These are phyloP conservation scores for Drosophila littoralis DNA, from an alignment of 1,140 invertebrate genomes.

Conservation along the genomic window DNA sequence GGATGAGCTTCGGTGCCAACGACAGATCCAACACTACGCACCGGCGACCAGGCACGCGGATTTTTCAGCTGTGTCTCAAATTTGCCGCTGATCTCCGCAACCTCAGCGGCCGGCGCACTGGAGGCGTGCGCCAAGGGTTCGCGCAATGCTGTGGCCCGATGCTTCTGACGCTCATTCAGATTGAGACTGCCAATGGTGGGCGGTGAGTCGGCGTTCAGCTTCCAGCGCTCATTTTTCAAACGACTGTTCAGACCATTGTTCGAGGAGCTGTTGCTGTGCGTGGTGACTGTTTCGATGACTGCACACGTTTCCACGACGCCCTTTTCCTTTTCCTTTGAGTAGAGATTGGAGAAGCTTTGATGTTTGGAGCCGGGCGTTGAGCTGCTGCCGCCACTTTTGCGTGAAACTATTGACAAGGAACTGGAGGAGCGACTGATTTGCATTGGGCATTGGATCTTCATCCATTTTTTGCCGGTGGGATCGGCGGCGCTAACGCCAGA, in stretches of 20 bases:
- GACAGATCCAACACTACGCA: constrained; percentile 92
- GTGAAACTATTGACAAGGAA: constrained; percentile 85
- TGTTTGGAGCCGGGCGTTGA: constrained; percentile 83
- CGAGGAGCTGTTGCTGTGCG: constrained; percentile 85
- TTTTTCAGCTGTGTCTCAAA: constrained; percentile 86
- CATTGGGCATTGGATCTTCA: constrained; percentile 89
- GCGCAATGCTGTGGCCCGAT: constrained; percentile 61
- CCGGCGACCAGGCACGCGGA: constrained; percentile 92
- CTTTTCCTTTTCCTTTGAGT: constrained; percentile 80
- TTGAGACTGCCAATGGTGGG: constrained; percentile 81
- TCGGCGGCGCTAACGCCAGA: constrained; percentile 91
- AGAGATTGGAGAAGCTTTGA: constrained; percentile 82
- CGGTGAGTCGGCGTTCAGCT: constrained; percentile 68
- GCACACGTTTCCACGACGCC: constrained; percentile 77
- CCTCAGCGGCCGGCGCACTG: constrained; percentile 73
- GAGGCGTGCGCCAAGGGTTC: constrained; percentile 65
- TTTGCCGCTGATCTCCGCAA: constrained; percentile 81
- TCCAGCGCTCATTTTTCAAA: constrained; percentile 75
- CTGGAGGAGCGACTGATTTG: constrained; percentile 92
- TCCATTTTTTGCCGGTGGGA: constrained; percentile 94
- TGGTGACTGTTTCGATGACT: constrained; percentile 86
- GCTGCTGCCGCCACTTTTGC: constrained; percentile 85
- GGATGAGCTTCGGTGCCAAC: constrained; percentile 92
- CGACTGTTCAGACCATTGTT: constrained; percentile 75
- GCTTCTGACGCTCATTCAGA: constrained; percentile 76